These are phyloP conservation scores for Clistopyga incitator DNA, from an alignment of 2,888 invertebrate genomes.

Conservation along the genomic window DNA sequence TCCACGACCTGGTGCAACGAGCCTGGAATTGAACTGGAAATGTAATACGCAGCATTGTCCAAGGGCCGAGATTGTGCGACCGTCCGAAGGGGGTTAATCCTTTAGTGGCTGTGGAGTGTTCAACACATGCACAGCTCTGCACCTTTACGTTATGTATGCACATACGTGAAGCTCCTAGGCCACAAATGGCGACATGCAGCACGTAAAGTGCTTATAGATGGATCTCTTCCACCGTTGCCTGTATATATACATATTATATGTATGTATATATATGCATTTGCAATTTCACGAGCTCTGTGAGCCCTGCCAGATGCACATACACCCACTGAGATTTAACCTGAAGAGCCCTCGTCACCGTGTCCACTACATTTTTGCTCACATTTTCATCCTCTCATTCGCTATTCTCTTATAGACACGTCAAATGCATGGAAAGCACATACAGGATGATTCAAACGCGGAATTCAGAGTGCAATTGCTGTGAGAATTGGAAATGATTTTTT, in stretches of 20 bases:
- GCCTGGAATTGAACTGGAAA: slow-evolving; percentile 60
- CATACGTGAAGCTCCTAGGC: slow-evolving; percentile 9
- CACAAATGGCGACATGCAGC: slow-evolving; percentile 27
- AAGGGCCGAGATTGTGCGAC: slow-evolving; percentile 42
- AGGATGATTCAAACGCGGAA: neutral
- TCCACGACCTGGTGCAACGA: slow-evolving; percentile 43
- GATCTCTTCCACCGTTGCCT: neutral
- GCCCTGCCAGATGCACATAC: neutral
- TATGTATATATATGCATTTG: neutral
- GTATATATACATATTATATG: neutral
- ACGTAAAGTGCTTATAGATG: slow-evolving; percentile 14
- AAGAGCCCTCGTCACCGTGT: neutral
- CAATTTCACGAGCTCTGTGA: slow-evolving; percentile 16
- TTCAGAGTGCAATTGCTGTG: neutral
- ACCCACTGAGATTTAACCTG: slow-evolving; percentile 13
- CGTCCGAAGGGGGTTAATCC: slow-evolving; percentile 69
- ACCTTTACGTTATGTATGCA: slow-evolving; percentile 23
- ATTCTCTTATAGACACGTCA: slow-evolving; percentile 1
- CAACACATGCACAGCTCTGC: slow-evolving; percentile 40
- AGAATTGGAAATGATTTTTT: neutral
- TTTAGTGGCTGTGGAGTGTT: slow-evolving; percentile 57
- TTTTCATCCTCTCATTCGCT: neutral
- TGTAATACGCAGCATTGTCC: slow-evolving; percentile 52
- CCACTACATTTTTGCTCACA: slow-evolving; percentile 13
- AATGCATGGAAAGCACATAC: neutral